phyloP scores from a whole-genome alignment of 1,140 invertebrate species.

The Microplitis mediator region DNA sequence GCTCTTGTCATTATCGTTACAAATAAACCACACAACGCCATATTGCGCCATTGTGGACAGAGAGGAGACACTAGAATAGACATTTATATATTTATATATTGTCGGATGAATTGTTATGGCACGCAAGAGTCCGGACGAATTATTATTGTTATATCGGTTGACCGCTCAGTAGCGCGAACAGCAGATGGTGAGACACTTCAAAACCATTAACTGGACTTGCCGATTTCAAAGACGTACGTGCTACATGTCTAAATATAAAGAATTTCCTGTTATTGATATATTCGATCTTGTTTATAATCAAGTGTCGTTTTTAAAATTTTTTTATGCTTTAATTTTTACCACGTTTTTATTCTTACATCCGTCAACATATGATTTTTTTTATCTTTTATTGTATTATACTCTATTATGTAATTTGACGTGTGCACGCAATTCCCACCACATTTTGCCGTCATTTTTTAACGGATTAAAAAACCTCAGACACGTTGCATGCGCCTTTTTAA shows the following conservation, averaged over 20 bases:
- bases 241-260: not conserved
- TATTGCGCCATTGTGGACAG: conserved; percentile 45
- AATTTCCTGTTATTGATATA: not conserved
- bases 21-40: conserved; percentile 55
- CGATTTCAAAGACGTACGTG: not conserved
- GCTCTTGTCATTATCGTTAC: not conserved
- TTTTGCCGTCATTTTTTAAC: no score
- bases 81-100: conserved; percentile 7
- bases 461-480: no score
- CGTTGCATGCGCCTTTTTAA: no score
- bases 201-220: not conserved
- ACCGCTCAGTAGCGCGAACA: not conserved
- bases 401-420: no score
- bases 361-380: no score
- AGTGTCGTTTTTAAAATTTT: not conserved
- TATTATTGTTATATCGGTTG: conserved; percentile 7
- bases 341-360: no score
- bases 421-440: no score
- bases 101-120: not conserved
- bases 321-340: not conserved
- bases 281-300: not conserved
- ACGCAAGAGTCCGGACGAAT: not conserved
- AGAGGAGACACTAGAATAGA: not conserved
- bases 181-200: not conserved
- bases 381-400: no score